Conservation (phyloP, 1,140 invertebrate genomes). For the Ostrea denselamellosa region DNA sequence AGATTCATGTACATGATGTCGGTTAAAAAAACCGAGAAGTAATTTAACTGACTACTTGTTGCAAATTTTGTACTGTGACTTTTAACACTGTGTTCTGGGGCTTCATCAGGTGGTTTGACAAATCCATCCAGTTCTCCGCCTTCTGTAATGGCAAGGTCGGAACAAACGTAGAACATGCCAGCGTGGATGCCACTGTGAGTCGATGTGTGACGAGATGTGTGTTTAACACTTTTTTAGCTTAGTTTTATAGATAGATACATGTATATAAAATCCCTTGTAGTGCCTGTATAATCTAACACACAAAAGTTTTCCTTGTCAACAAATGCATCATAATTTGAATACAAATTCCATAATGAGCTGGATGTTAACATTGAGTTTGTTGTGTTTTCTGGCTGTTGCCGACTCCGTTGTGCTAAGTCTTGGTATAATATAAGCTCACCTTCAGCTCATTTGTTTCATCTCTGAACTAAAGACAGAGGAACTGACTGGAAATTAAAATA, state of each 20-base stretch:
- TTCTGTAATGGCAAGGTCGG: slow-evolving; percentile 55
- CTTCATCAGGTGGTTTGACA: slow-evolving; percentile 53
- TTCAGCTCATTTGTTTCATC: no score
- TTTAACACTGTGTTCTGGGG: slow-evolving; percentile 21
- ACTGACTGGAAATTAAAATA: no score
- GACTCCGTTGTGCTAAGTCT: no score
- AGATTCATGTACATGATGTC: no score
- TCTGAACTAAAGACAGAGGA: no score
- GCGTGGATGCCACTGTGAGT: slow-evolving; percentile 55
- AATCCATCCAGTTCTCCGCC: slow-evolving; percentile 50
- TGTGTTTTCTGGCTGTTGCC: no score
- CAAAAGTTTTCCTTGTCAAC: neutral
- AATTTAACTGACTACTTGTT: neutral
- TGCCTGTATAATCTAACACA: neutral
- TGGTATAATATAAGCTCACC: no score
- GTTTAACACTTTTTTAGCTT: neutral
- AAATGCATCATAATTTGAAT: no score
- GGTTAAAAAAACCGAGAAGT: no score
- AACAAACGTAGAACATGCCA: slow-evolving; percentile 53
- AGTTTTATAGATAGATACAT: neutral
- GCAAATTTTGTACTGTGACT: neutral
- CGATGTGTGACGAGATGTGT: neutral
- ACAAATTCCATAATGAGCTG: no score
- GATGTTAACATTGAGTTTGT: no score
- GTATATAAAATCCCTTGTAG: neutral